A percentile compares a stretch with the other conserved stretches of the same genome.
These are phyloP conservation scores for Coryphaenoides rupestris DNA, from an alignment of 2,113 vertebrate genomes.

Conservation along the genomic window DNA sequence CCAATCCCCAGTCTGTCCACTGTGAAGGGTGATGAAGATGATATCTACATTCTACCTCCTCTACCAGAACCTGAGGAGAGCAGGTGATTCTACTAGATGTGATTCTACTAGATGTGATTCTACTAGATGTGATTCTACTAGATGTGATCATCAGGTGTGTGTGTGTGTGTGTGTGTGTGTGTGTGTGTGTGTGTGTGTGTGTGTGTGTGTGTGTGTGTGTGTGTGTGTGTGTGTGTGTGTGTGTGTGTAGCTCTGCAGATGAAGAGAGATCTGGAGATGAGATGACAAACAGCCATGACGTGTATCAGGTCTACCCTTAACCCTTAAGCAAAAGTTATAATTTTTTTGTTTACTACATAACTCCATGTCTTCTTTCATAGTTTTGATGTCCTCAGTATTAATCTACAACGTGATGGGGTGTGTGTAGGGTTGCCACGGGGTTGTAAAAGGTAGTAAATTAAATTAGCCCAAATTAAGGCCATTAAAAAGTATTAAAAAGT, in stretches of 20 bases:
- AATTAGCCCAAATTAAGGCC: too few species aligned
- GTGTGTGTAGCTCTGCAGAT: background rate
- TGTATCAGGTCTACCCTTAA: too few species aligned
- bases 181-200: background rate
- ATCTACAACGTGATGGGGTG: too few species aligned
- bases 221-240: background rate
- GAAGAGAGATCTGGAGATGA: too few species aligned
- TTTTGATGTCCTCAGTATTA: too few species aligned
- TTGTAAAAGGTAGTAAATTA: too few species aligned
- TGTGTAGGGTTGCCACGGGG: too few species aligned
- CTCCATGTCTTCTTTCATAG: too few species aligned
- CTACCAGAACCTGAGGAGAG: constrained; percentile 75
- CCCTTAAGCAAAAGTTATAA: too few species aligned
- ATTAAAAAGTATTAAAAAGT: too few species aligned
- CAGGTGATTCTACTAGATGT: constrained; percentile 66
- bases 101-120: background rate
- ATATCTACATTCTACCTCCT: constrained; percentile 85
- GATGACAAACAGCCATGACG: too few species aligned
- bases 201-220: background rate
- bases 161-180: background rate
- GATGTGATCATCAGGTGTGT: background rate
- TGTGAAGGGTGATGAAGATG: constrained; percentile 79
- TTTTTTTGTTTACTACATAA: too few species aligned
- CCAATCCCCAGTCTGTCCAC: constrained; percentile 81
- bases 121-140: background rate